phyloP scores from a whole-genome alignment of 2,888 invertebrate genomes.

The Steinernema carpocapsae region DNA sequence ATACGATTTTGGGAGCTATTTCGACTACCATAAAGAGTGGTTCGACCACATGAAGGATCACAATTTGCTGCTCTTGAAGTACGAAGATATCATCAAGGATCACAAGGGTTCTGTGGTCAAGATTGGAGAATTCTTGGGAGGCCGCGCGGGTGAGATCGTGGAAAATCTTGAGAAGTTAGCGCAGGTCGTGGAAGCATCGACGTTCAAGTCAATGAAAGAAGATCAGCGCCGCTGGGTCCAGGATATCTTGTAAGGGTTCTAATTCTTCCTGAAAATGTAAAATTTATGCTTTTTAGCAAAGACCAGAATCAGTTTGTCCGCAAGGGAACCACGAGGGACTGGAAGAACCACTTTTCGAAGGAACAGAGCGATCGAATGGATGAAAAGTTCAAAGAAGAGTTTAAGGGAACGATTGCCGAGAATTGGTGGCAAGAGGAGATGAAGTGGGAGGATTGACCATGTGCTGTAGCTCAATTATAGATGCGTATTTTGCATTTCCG shows the following conservation, averaged over 20 bases:
- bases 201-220: constrained; percentile 56
- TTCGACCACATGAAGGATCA: constrained; percentile 50
- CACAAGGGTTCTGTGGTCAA: constrained; percentile 44
- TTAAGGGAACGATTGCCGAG: constrained; percentile 8
- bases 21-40: constrained; percentile 50
- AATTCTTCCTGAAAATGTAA: not conserved
- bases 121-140: constrained; percentile 53
- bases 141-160: no score
- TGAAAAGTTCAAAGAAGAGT: not conserved
- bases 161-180: constrained; percentile 43
- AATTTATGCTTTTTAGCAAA: constrained; percentile 37
- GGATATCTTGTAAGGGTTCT: constrained; percentile 1
- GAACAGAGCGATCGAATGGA: constrained; percentile 55
- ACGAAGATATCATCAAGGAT: constrained; percentile 54
- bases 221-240: constrained; percentile 60
- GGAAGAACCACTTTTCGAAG: constrained; percentile 55
- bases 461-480: no score
- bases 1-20: constrained; percentile 35
- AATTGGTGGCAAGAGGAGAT: constrained; percentile 37
- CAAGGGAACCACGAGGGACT: constrained; percentile 58
- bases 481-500: no score
- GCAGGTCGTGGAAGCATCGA: constrained; percentile 46
- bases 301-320: constrained; percentile 55
- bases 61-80: constrained; percentile 54
- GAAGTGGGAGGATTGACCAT: no score